Evolutionary conservation across 2,113 vertebrate species (phyloP).

Genomic region (Epinephelus fuscoguttatus): DNA sequence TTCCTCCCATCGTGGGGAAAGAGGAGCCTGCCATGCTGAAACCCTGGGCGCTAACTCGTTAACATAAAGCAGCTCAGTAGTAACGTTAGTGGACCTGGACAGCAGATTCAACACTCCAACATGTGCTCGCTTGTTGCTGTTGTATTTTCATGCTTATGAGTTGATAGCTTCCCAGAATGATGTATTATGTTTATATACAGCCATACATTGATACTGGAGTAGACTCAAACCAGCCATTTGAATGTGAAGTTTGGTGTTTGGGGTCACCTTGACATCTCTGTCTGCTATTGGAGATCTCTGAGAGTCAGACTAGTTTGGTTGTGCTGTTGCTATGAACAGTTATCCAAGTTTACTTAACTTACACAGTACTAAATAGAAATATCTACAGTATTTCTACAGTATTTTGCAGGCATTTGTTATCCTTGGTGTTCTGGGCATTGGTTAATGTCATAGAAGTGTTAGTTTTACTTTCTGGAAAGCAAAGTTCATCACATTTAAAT

Average conservation of each 20-base stretch:
- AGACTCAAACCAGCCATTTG: neutral
- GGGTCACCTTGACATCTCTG: neutral
- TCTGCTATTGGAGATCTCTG: neutral
- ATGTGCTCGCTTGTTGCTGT: neutral
- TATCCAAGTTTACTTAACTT: neutral
- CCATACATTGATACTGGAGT: neutral
- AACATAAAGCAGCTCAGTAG: slow-evolving; percentile 52
- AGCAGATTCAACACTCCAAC: neutral
- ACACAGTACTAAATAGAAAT: neutral
- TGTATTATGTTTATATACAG: neutral
- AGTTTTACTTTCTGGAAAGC: neutral
- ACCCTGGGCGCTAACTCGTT: neutral
- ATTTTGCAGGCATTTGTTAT: neutral
- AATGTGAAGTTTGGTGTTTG: neutral
- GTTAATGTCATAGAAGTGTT: neutral
- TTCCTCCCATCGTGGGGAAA: neutral
- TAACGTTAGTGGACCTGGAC: neutral
- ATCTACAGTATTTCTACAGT: neutral
- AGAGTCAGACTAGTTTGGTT: neutral
- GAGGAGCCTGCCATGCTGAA: slow-evolving; percentile 35
- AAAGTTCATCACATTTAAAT: neutral
- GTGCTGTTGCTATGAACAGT: neutral
- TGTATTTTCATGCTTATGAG: neutral
- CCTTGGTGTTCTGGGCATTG: neutral
- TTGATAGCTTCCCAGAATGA: neutral